A percentile compares a stretch with the other conserved stretches of the same genome.
These are phyloP conservation scores for Poicephalus gulielmi DNA, from an alignment of 2,113 vertebrate genomes.

Conservation along the genomic window DNA sequence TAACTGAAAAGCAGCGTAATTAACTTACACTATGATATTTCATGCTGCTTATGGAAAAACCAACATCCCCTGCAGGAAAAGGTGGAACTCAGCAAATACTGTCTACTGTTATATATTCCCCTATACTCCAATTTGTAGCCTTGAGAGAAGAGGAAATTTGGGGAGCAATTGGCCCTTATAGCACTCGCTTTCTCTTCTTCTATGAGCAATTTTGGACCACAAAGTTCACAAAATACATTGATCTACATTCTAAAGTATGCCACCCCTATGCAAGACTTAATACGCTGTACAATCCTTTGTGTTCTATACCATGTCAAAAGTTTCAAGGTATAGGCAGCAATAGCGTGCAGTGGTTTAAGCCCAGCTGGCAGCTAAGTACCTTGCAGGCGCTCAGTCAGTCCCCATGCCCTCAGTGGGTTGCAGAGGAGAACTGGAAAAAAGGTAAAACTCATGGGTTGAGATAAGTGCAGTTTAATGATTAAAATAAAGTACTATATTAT, in stretches of 20 bases:
- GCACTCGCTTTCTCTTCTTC: background rate
- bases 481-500: background rate
- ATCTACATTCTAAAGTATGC: background rate
- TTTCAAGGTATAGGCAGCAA: background rate
- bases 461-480: background rate
- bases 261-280: background rate
- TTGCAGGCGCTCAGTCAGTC: background rate
- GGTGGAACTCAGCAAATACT: background rate
- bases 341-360: background rate
- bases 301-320: background rate
- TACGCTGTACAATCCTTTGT: background rate
- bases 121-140: background rate
- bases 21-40: background rate
- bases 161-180: fast-evolving
- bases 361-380: background rate
- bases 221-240: background rate
- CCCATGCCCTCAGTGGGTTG: background rate
- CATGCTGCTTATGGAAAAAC: background rate
- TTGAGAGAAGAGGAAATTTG: background rate
- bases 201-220: background rate
- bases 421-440: background rate
- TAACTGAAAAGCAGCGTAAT: background rate
- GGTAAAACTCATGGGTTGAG: background rate
- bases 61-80: background rate
- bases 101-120: background rate